Conservation (phyloP, 2,888 invertebrate species). For the Rhaphigaster nebulosa region DNA sequence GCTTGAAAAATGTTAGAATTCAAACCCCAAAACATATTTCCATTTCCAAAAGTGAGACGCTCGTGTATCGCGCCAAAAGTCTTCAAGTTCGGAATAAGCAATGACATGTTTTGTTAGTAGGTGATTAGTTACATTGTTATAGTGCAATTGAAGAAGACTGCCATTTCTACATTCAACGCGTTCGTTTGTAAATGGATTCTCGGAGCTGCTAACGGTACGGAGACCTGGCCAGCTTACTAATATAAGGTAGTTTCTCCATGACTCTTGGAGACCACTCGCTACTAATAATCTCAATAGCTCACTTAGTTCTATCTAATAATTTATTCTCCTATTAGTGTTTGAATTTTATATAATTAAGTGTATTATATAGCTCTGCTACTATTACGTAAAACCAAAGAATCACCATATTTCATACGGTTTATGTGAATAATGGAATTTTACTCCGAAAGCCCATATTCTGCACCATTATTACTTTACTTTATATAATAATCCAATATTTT, state of each 20-base stretch:
- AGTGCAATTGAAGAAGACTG: constrained; percentile 31
- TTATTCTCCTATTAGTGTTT: not conserved
- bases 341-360: no score
- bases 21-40: not conserved
- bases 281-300: not conserved
- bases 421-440: no score
- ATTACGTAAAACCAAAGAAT: no score
- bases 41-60: not conserved
- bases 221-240: constrained; percentile 22
- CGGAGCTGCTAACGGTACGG: constrained; percentile 7
- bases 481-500: no score
- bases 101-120: constrained; percentile 10
- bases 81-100: not conserved
- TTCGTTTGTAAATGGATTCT: constrained; percentile 32
- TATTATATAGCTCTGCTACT: no score
- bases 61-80: not conserved
- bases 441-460: no score
- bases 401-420: no score
- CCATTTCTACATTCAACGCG: constrained; percentile 14
- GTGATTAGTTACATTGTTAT: constrained; percentile 42
- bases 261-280: not conserved
- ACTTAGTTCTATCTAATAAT: not conserved
- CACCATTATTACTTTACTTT: no score
- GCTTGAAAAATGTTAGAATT: not conserved
- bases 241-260: constrained; percentile 31